These are phyloP conservation scores for Sebastes dallii DNA, from an alignment of 2,797 vertebrate genomes.

Conservation along the genomic window DNA sequence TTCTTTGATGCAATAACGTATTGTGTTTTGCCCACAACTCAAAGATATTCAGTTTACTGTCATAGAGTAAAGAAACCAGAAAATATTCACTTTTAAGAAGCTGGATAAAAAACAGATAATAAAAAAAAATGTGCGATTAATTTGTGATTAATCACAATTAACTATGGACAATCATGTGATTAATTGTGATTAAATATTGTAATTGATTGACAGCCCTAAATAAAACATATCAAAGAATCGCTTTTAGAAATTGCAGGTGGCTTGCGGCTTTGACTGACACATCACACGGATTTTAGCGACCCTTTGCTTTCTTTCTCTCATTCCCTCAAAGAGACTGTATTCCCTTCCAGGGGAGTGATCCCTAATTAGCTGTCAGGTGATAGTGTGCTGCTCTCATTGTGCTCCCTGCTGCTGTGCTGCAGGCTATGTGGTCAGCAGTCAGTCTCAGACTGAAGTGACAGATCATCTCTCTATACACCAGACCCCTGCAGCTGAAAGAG, in stretches of 20 bases:
- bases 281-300: constrained; percentile 77
- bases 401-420: constrained; percentile 68
- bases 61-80: too few relatives aligned
- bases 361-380: constrained; percentile 85
- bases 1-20: too few relatives aligned
- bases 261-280: constrained; percentile 78
- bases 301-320: constrained; percentile 72
- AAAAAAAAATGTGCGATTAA: too few relatives aligned
- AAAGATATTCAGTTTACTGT: too few relatives aligned
- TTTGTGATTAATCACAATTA: too few relatives aligned
- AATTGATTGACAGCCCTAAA: too few relatives aligned
- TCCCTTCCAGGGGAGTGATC: constrained; percentile 80
- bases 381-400: constrained; percentile 75
- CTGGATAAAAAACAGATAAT: too few relatives aligned
- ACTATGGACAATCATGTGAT: too few relatives aligned
- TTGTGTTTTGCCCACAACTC: too few relatives aligned
- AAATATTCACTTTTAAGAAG: too few relatives aligned
- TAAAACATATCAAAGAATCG: background rate
- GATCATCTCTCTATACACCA: constrained; percentile 74
- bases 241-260: constrained; percentile 65
- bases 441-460: constrained; percentile 76
- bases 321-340: constrained; percentile 79
- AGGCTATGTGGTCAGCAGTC: constrained; percentile 79
- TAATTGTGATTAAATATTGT: too few relatives aligned
- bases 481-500: constrained; percentile 74